A percentile compares a stretch with the other conserved stretches of the same genome.
Evolutionary conservation across 2,888 invertebrate species (phyloP).

Genomic region (Drosophila anomalata): DNA sequence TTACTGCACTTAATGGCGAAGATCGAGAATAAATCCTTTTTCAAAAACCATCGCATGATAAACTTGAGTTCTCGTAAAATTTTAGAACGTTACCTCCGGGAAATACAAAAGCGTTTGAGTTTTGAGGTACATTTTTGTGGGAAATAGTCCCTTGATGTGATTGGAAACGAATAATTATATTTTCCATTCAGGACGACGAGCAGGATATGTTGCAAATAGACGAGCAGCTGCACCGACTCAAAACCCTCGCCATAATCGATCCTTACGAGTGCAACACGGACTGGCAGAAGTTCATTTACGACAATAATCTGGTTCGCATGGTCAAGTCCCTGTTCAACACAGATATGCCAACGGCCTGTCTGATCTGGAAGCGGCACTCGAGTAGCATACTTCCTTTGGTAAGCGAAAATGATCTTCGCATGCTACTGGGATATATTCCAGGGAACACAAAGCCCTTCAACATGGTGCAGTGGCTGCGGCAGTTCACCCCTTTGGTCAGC

Average conservation of each 20-base stretch:
- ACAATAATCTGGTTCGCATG: slow-evolving; percentile 79
- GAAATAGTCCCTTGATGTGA: too few relatives aligned
- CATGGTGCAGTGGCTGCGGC: slow-evolving; percentile 82
- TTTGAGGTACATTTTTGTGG: slow-evolving; percentile 65
- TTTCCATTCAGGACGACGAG: slow-evolving; percentile 69
- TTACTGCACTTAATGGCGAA: slow-evolving; percentile 71
- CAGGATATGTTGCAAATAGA: slow-evolving; percentile 79
- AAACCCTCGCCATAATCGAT: slow-evolving; percentile 83
- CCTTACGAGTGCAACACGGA: slow-evolving; percentile 82
- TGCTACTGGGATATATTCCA: slow-evolving; percentile 80
- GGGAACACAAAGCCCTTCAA: slow-evolving; percentile 80
- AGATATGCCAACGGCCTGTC: slow-evolving; percentile 81
- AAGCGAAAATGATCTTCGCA: slow-evolving; percentile 74
- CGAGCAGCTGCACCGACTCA: slow-evolving; percentile 81
- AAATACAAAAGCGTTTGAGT: slow-evolving; percentile 78
- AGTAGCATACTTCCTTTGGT: slow-evolving; percentile 78
- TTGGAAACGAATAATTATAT: neutral
- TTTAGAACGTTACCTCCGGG: slow-evolving; percentile 75
- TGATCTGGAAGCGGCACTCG: slow-evolving; percentile 83
- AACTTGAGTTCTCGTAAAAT: slow-evolving; percentile 79
- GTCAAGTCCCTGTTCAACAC: slow-evolving; percentile 79
- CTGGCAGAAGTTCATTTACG: slow-evolving; percentile 83
- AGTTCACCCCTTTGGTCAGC: slow-evolving; percentile 81
- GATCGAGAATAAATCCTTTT: slow-evolving; percentile 80
- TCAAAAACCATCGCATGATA: slow-evolving; percentile 77